Conservation (phyloP, 2,888 invertebrate species). For the Ormyrus rosae region DNA sequence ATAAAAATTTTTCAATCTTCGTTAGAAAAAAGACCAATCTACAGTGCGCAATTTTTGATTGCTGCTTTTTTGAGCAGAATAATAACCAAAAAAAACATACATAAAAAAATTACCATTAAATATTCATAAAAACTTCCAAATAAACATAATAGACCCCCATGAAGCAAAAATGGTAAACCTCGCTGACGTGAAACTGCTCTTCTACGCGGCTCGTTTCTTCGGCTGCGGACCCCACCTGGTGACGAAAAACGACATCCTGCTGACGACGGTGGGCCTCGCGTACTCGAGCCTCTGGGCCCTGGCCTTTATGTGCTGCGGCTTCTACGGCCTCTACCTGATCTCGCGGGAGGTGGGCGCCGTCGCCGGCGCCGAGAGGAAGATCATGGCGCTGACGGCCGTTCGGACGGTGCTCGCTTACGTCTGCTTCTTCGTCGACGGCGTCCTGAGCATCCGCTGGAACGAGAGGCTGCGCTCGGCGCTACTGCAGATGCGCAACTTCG, state of each 20-base stretch:
- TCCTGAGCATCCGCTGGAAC: slow-evolving; percentile 58
- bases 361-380: slow-evolving; percentile 45
- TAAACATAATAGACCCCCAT: too few relatives aligned
- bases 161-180: slow-evolving; percentile 56
- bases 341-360: slow-evolving; percentile 39
- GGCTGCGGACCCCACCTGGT: slow-evolving; percentile 53
- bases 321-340: slow-evolving; percentile 56
- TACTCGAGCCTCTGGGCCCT: slow-evolving; percentile 57
- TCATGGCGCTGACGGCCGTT: slow-evolving; percentile 51
- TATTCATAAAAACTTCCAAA: too few relatives aligned
- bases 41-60: too few relatives aligned
- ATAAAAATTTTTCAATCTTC: too few relatives aligned
- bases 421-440: slow-evolving; percentile 59
- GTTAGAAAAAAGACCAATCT: too few relatives aligned
- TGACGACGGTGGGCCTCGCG: slow-evolving; percentile 41
- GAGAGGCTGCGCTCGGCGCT: slow-evolving; percentile 58
- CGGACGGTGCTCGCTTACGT: slow-evolving; percentile 59
- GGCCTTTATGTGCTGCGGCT: slow-evolving; percentile 44
- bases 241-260: too few relatives aligned
- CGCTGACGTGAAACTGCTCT: slow-evolving; percentile 60
- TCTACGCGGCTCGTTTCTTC: slow-evolving; percentile 59
- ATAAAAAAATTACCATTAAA: too few relatives aligned
- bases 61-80: too few relatives aligned
- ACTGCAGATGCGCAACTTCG: slow-evolving; percentile 60
- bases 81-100: too few relatives aligned